A percentile compares a stretch with the other conserved stretches of the same genome.
These are phyloP conservation scores for Sander vitreus DNA, from an alignment of 2,113 vertebrate genomes.

Conservation along the genomic window DNA sequence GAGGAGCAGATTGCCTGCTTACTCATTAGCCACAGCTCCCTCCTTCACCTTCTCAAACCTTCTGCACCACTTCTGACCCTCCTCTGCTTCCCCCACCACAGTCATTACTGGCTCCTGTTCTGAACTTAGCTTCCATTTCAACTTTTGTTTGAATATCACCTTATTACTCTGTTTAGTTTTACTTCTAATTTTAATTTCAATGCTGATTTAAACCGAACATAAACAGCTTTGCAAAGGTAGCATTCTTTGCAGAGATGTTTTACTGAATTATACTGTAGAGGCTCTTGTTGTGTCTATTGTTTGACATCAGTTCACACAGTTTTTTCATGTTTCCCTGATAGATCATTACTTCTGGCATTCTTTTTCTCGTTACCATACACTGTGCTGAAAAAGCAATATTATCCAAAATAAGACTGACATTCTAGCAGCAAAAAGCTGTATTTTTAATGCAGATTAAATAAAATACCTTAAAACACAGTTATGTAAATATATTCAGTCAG, in stretches of 20 bases:
- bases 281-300: not conserved
- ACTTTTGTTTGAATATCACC: not conserved
- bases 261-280: not conserved
- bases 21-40: conserved; percentile 24
- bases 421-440: not conserved
- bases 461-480: conserved; percentile 4
- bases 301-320: not conserved
- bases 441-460: not conserved
- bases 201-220: not conserved
- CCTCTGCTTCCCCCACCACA: not conserved
- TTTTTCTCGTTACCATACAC: not conserved
- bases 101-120: not conserved
- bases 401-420: not conserved
- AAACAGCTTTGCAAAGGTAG: not conserved
- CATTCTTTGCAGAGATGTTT: not conserved
- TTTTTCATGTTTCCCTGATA: too few relatives aligned
- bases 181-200: not conserved
- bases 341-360: not conserved
- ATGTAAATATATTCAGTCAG: not conserved
- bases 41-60: conserved; percentile 5
- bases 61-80: not conserved
- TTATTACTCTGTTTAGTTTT: not conserved
- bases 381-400: not conserved
- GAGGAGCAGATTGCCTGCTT: conserved; percentile 21
- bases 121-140: not conserved